Percentiles rank a stretch among this genome's conserved stretches.
Evolutionary conservation across 2,113 vertebrate genomes (phyloP).

Genomic region (Pangasianodon hypophthalmus): DNA sequence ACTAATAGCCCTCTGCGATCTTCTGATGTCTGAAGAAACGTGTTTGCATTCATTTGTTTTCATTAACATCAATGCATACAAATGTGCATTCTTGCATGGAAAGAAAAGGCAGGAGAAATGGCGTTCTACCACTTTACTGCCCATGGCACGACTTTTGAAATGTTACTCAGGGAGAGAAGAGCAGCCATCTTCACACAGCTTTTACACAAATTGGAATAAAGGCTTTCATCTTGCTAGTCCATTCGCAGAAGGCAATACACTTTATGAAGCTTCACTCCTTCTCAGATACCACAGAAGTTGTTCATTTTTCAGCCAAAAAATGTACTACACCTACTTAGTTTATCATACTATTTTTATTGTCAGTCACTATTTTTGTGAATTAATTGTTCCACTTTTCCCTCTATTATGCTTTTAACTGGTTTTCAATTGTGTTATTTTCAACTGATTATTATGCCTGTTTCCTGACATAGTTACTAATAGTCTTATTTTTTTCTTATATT

Average conservation of each 20-base stretch:
- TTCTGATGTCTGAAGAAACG: slow-evolving; percentile 49
- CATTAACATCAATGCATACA: slow-evolving; percentile 60
- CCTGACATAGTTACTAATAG: not conserved
- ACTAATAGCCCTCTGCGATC: slow-evolving; percentile 45
- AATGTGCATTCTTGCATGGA: slow-evolving; percentile 43
- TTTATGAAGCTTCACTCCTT: slow-evolving; percentile 20
- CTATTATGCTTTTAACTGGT: not conserved
- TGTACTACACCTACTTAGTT: not conserved
- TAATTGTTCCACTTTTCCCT: not conserved
- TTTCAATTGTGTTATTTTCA: not conserved
- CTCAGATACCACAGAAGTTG: not conserved
- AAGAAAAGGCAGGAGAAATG: slow-evolving; percentile 49
- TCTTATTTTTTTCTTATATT: not conserved
- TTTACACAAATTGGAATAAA: slow-evolving; percentile 38
- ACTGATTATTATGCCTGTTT: not conserved
- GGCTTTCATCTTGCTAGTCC: slow-evolving; percentile 28
- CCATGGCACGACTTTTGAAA: slow-evolving; percentile 40
- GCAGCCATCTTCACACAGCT: slow-evolving; percentile 26
- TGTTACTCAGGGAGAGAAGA: slow-evolving; percentile 27
- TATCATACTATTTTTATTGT: not conserved
- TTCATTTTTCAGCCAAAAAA: not conserved
- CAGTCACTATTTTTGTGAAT: not conserved
- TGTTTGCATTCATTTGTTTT: slow-evolving; percentile 70
- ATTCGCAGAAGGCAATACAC: slow-evolving; percentile 26
- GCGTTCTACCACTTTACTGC: slow-evolving; percentile 31